Evolutionary conservation across 2,797 vertebrate genomes (phyloP).

Genomic region (Schizopygopsis pylzovi): DNA sequence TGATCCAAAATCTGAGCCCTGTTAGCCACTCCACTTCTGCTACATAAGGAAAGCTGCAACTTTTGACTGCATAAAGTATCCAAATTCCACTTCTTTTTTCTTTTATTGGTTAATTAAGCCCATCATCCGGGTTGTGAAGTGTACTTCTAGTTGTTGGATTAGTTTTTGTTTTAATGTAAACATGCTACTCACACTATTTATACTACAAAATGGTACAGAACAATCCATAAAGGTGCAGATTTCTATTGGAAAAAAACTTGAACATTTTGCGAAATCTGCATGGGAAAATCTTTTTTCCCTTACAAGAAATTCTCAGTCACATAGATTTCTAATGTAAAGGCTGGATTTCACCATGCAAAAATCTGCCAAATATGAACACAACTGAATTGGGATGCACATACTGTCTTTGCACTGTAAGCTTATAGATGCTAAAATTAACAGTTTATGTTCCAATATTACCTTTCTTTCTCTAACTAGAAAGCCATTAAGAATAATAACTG

Average conservation of each 20-base stretch:
- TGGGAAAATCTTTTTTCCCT: background rate
- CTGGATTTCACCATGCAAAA: background rate
- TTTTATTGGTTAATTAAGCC: too few relatives aligned
- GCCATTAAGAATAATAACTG: constrained; percentile 58
- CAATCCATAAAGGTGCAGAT: background rate
- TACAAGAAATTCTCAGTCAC: background rate
- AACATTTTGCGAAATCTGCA: background rate
- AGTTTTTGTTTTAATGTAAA: too few relatives aligned
- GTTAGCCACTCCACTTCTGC: too few relatives aligned
- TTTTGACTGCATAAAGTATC: too few relatives aligned
- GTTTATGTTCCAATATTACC: background rate
- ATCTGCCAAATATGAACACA: background rate
- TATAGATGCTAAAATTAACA: background rate
- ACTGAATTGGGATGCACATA: background rate
- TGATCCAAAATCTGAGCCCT: too few relatives aligned
- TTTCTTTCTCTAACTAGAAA: constrained; percentile 20
- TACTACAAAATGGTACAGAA: background rate
- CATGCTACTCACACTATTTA: background rate
- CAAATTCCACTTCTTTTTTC: too few relatives aligned
- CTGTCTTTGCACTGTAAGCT: background rate
- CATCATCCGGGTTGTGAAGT: too few relatives aligned
- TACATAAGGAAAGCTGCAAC: too few relatives aligned
- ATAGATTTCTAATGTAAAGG: background rate
- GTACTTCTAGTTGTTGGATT: too few relatives aligned
- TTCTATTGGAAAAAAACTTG: background rate